These are phyloP conservation scores for Aegotheles bennettii DNA, from an alignment of 2,113 vertebrate genomes.

Conservation along the genomic window DNA sequence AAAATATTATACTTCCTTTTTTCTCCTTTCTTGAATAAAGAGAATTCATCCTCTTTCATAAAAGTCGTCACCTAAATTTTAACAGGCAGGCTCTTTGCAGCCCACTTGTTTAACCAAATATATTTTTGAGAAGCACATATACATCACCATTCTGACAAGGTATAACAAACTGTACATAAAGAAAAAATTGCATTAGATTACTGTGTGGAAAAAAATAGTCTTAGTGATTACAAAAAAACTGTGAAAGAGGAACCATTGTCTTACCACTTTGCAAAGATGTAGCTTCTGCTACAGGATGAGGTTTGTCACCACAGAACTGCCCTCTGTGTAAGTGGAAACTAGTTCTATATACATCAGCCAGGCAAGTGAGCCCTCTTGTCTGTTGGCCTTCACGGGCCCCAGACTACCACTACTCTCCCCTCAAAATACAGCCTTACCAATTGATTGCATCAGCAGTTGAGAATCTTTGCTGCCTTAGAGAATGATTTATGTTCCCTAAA, in stretches of 20 bases:
- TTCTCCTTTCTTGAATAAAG: background rate
- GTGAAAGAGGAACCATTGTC: background rate
- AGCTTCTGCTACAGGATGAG: background rate
- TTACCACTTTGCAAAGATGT: background rate
- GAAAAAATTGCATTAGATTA: background rate
- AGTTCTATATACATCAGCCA: background rate
- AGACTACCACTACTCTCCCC: background rate
- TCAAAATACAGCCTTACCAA: background rate
- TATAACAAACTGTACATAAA: background rate
- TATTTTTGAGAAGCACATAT: background rate
- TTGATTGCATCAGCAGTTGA: background rate
- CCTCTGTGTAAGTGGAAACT: background rate
- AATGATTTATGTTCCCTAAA: background rate
- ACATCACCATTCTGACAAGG: background rate
- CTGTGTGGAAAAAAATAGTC: background rate
- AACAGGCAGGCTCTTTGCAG: background rate
- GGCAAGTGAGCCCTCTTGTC: background rate
- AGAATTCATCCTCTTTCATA: background rate
- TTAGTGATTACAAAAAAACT: background rate
- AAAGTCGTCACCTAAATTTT: background rate
- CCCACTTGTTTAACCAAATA: background rate
- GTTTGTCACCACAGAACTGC: background rate
- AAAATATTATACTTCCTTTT: background rate
- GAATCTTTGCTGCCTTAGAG: background rate
- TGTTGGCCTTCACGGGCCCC: background rate